Evolutionary conservation across 1,140 invertebrate species (phyloP).

Genomic region (Drosophila varians): DNA sequence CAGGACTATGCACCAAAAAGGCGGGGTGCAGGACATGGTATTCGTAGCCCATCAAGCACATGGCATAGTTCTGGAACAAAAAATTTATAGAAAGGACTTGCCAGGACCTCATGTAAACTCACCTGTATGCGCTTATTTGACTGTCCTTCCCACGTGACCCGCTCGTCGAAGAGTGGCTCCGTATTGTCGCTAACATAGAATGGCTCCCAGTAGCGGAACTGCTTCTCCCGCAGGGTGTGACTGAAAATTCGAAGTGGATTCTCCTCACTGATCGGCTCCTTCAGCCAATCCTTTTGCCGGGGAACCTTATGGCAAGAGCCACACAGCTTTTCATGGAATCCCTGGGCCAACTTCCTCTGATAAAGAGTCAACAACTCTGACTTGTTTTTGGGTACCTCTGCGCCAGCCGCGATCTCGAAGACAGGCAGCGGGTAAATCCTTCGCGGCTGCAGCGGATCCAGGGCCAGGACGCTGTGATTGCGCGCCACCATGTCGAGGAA

Average conservation of each 20-base stretch:
- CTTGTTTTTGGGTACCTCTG: constrained; percentile 88
- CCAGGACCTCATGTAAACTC: constrained; percentile 9
- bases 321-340: constrained; percentile 95
- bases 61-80: constrained; percentile 69
- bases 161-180: constrained; percentile 94
- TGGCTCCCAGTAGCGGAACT: constrained; percentile 93
- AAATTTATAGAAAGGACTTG: too few species aligned
- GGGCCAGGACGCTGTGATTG: constrained; percentile 85
- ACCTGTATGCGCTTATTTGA: constrained; percentile 97
- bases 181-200: constrained; percentile 93
- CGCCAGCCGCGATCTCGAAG: constrained; percentile 59
- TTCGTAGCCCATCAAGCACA: constrained; percentile 83
- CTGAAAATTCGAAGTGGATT: constrained; percentile 90
- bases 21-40: constrained; percentile 80
- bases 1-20: constrained; percentile 81
- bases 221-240: constrained; percentile 89
- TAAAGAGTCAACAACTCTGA: constrained; percentile 89
- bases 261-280: constrained; percentile 84
- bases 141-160: constrained; percentile 94
- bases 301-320: constrained; percentile 94
- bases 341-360: constrained; percentile 89
- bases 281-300: constrained; percentile 90
- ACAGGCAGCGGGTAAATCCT: constrained; percentile 70
- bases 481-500: constrained; percentile 92
- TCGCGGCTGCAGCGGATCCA: constrained; percentile 14